Evolutionary conservation across 2,888 invertebrate genomes (phyloP).

Genomic region (Drosophila glabriapex): DNA sequence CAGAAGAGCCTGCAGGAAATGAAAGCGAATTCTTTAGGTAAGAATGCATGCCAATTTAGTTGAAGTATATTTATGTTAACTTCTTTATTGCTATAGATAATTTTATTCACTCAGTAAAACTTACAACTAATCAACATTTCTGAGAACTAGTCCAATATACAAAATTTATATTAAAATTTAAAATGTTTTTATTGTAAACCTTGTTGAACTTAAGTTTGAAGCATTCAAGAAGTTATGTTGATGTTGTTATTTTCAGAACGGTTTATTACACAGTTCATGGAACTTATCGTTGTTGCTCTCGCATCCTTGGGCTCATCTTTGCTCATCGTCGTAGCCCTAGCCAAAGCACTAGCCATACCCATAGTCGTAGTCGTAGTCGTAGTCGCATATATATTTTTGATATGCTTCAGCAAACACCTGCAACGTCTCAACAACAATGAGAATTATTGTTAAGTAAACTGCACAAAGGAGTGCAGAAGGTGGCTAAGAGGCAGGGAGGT

Average conservation of each 20-base stretch:
- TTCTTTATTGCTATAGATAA: not conserved
- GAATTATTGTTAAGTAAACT: conserved; percentile 74
- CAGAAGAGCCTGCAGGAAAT: not conserved
- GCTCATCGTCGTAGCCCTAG: conserved; percentile 7
- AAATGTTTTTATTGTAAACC: not conserved
- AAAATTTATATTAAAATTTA: not conserved
- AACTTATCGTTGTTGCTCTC: conserved; percentile 16
- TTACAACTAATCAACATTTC: not conserved
- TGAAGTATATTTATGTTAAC: not conserved
- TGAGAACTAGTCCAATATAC: not conserved
- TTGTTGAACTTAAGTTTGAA: not conserved
- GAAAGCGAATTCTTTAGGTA: not conserved
- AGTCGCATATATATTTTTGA: conserved; percentile 67
- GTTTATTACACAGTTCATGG: conserved; percentile 1
- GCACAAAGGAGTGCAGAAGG: conserved; percentile 38
- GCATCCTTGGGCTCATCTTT: conserved; percentile 7
- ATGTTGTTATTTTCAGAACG: not conserved
- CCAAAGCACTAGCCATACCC: conserved; percentile 13
- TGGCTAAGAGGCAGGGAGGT: not conserved
- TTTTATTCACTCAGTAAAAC: not conserved
- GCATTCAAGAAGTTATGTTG: conserved; percentile 5
- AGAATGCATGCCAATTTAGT: not conserved
- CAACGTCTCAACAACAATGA: conserved; percentile 80
- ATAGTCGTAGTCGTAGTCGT: not conserved
- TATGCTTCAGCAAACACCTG: conserved; percentile 78